Evolutionary conservation across 2,113 vertebrate genomes (phyloP).

Genomic region (Triplophysa siluroides): DNA sequence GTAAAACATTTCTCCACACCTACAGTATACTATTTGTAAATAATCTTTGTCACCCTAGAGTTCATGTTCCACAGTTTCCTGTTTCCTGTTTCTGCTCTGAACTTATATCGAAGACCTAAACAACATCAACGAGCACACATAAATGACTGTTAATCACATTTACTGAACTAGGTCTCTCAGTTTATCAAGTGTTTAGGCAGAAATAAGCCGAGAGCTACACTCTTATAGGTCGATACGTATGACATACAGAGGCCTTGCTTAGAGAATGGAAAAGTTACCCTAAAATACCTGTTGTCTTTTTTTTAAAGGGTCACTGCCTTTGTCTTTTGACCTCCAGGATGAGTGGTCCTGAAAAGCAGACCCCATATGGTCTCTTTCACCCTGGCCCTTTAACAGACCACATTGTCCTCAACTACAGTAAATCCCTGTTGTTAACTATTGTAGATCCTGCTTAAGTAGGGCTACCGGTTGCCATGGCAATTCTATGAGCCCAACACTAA

Average conservation of each 20-base stretch:
- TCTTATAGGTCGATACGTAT: not conserved
- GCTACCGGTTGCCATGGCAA: conserved; percentile 52
- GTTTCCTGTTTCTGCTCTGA: conserved; percentile 39
- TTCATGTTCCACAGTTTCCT: conserved; percentile 42
- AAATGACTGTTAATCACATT: not conserved
- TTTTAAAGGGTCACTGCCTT: conserved; percentile 40
- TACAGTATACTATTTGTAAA: not conserved
- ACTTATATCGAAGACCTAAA: conserved; percentile 6
- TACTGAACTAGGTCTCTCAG: not conserved
- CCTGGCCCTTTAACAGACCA: conserved; percentile 37
- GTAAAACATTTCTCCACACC: conserved; percentile 5
- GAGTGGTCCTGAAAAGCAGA: conserved; percentile 53
- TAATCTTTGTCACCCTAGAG: conserved; percentile 17
- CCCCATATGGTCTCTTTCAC: conserved; percentile 7
- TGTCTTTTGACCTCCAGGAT: conserved; percentile 38
- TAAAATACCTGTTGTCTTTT: conserved; percentile 1
- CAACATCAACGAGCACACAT: not conserved
- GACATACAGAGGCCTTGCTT: conserved; percentile 1
- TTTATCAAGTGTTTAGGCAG: not conserved
- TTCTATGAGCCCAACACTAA: conserved; percentile 30
- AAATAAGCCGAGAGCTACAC: not conserved
- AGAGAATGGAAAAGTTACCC: conserved; percentile 32
- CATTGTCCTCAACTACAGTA: conserved; percentile 53
- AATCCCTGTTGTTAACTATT: conserved; percentile 54
- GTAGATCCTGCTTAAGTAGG: not conserved